Conservation (phyloP, 2,113 vertebrate genomes). For the Eurypyga helias region DNA sequence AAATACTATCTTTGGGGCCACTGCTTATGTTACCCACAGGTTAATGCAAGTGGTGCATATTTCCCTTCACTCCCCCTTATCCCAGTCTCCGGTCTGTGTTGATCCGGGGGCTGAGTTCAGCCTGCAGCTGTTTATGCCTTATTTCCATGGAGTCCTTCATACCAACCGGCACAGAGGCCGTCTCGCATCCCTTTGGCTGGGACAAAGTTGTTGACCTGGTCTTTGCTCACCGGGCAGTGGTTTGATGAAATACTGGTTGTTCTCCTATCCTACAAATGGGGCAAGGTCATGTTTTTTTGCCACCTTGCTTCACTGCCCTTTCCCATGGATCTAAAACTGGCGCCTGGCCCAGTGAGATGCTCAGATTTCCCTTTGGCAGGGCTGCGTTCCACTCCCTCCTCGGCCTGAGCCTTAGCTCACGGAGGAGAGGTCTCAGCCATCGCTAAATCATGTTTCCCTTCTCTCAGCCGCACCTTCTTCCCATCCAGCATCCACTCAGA, state of each 20-base stretch:
- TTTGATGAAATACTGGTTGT: background rate
- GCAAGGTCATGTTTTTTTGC: background rate
- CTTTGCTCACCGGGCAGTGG: background rate
- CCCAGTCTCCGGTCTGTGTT: background rate
- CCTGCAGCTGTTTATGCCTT: background rate
- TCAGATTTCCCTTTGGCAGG: background rate
- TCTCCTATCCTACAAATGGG: background rate
- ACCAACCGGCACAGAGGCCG: background rate
- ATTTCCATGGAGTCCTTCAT: background rate
- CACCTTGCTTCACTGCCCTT: background rate
- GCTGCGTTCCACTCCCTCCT: background rate
- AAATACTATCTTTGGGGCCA: background rate
- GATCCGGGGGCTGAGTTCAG: background rate
- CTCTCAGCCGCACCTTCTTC: background rate
- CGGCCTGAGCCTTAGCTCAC: rapidly evolving
- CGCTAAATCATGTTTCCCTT: background rate
- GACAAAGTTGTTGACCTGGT: background rate
- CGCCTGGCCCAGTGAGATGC: rapidly evolving
- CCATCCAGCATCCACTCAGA: background rate
- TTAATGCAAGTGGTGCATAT: background rate
- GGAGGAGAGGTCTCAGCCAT: background rate
- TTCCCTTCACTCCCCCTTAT: conserved; percentile 11
- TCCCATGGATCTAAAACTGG: background rate
- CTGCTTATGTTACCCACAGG: conserved; percentile 8
- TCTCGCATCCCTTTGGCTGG: rapidly evolving